These are phyloP conservation scores for Helicoverpa zea DNA, from an alignment of 1,140 invertebrate species.

Conservation along the genomic window DNA sequence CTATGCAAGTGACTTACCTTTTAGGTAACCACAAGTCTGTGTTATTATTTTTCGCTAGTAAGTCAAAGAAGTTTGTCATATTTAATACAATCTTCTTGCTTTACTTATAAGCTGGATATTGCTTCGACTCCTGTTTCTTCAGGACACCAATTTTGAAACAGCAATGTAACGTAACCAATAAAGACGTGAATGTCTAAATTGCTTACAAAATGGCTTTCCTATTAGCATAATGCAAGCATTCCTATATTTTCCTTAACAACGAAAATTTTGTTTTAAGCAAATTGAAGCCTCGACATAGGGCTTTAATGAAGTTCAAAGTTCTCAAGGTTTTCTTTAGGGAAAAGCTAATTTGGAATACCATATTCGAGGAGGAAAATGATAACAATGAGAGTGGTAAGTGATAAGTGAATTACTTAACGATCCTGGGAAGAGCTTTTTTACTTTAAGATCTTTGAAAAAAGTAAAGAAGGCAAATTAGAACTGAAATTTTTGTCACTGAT, in stretches of 20 bases:
- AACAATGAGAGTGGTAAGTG: slow-evolving; percentile 6
- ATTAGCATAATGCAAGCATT: slow-evolving; percentile 45
- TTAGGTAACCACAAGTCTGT: background rate
- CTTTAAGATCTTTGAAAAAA: background rate
- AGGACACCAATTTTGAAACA: slow-evolving; percentile 6
- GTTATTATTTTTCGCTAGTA: background rate
- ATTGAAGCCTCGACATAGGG: slow-evolving; percentile 17
- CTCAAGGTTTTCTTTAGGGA: slow-evolving; percentile 25
- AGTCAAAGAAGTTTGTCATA: background rate
- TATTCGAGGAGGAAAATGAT: slow-evolving; percentile 22
- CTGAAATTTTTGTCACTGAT: too few species aligned
- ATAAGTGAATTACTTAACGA: slow-evolving; percentile 18
- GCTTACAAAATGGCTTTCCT: slow-evolving; percentile 25
- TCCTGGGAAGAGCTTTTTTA: background rate
- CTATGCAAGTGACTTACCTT: too few species aligned
- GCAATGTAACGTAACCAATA: slow-evolving; percentile 40
- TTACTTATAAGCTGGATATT: background rate
- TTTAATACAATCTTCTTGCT: background rate
- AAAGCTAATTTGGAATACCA: slow-evolving; percentile 45
- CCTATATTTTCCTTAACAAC: slow-evolving; percentile 17
- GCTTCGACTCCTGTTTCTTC: background rate
- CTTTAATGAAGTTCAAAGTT: slow-evolving; percentile 43
- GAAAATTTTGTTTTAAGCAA: slow-evolving; percentile 41
- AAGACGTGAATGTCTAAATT: slow-evolving; percentile 33
- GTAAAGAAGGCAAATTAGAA: too few species aligned